Percentiles rank a stretch among this genome's conserved stretches.
phyloP scores from a whole-genome alignment of 2,888 invertebrate species.

The Ophion ellenae region DNA sequence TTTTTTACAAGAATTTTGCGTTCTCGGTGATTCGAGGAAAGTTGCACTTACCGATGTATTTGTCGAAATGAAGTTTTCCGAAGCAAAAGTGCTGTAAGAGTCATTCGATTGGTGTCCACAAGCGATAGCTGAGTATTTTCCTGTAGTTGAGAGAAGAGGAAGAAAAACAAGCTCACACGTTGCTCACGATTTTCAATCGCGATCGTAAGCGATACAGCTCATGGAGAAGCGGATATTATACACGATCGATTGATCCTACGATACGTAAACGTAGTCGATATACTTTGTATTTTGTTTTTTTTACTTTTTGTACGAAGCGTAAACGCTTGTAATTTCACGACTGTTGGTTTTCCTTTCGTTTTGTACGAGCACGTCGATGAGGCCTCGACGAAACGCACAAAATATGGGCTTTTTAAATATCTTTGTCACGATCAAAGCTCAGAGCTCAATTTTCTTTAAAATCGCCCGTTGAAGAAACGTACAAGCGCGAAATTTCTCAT shows the following conservation, averaged over 20 bases:
- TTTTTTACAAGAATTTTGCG: constrained; percentile 20
- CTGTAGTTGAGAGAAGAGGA: constrained; percentile 26
- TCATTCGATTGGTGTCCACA: constrained; percentile 81
- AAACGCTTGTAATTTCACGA: constrained; percentile 13
- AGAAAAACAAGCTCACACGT: constrained; percentile 23
- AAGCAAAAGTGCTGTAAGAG: constrained; percentile 50
- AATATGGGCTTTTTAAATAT: constrained; percentile 6
- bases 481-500: background rate
- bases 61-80: constrained; percentile 35
- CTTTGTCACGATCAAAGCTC: too few relatives aligned
- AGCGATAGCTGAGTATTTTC: constrained; percentile 81
- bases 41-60: constrained; percentile 2
- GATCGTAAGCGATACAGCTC: constrained; percentile 41
- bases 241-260: constrained; percentile 51
- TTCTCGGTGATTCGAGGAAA: background rate
- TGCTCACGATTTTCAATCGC: constrained; percentile 26
- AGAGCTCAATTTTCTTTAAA: background rate
- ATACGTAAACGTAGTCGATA: constrained; percentile 50
- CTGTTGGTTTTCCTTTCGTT: constrained; percentile 19
- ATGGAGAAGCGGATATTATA: constrained; percentile 22
- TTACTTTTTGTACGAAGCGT: constrained; percentile 9
- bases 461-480: background rate
- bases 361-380: constrained; percentile 6
- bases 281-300: constrained; percentile 46
- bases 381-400: constrained; percentile 6